Base-by-base conservation (phyloP, 1,140 invertebrate genomes). In the Aricia agestis region DNA sequence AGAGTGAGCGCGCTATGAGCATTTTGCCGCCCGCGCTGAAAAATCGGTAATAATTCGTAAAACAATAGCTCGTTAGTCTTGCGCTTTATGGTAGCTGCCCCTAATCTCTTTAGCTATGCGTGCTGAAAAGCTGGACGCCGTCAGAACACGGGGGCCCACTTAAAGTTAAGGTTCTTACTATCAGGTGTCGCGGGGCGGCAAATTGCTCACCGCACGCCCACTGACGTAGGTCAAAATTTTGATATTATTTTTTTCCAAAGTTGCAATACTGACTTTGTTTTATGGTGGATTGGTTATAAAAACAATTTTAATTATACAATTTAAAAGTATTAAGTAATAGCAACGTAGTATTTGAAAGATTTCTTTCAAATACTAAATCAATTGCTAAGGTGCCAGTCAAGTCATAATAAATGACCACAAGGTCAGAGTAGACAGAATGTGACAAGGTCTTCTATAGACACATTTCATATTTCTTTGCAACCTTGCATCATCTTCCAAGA, bases 351-450 rank as follows among this genome's bases (percentile, higher is more conserved):
- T 25, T 36, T 9, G 36, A 36, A 36, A 36, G 5, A 36, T 36
- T 36, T 36, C 36, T 36, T 36, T 69, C 5, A 36, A 36, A 9
- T 36, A 36, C 32, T 15, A 74, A 70, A 63, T 10, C 45, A 63
- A 72, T 74, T 71, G 70, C 61, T n/a, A 71, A 69, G 71, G 71
- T 68, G 6, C 74, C 72, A 18, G 52, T 70, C 65, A 75, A 72
- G 66, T 68, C 36, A 36, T 36, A 61, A 70, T 70, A 72, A 72
- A 72, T 72, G 68, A 72, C 58, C 57, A 75, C 68, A 75, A 72
- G 68, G 36, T 6, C 63, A 2, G 6, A 32, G 2, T 32, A 32
- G 6, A 32, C 32, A 32, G 32, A 32, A 32, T 3, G 6, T 32
- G 32, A 32, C 2, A 32, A 32, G 25, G 25, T 25, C 25, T 75